These are phyloP conservation scores for Clistopyga incitator DNA, from an alignment of 2,888 invertebrate species.

Conservation along the genomic window DNA sequence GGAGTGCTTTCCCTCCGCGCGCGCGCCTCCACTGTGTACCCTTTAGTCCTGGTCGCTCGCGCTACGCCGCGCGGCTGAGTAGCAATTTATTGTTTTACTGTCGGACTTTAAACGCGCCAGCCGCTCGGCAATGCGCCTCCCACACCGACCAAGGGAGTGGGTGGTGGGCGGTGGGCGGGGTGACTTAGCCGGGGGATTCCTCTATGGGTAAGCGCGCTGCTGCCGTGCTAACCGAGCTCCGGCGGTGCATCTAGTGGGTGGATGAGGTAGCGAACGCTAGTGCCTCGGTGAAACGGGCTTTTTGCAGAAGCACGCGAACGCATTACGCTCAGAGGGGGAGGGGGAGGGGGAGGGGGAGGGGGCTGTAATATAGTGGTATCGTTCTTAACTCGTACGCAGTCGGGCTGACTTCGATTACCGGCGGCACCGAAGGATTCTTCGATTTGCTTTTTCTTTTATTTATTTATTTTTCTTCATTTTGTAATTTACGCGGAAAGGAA, in stretches of 20 bases:
- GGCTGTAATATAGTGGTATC: slow-evolving; percentile 42
- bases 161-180: slow-evolving; percentile 66
- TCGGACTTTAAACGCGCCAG: slow-evolving; percentile 71
- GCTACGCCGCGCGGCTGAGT: slow-evolving; percentile 68
- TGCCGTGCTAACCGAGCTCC: slow-evolving; percentile 11
- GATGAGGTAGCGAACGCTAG: slow-evolving; percentile 3
- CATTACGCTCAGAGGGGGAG: slow-evolving; percentile 69
- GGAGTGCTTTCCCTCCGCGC: slow-evolving; percentile 79
- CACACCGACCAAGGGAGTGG: slow-evolving; percentile 51
- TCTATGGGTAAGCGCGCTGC: slow-evolving; percentile 42
- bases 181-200: slow-evolving; percentile 54
- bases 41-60: slow-evolving; percentile 70
- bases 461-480: too few relatives aligned
- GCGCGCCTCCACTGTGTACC: slow-evolving; percentile 72
- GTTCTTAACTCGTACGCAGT: not conserved
- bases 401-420: not conserved
- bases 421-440: not conserved
- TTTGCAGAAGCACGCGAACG: slow-evolving; percentile 27
- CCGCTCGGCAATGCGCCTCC: slow-evolving; percentile 64
- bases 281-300: slow-evolving; percentile 36
- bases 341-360: slow-evolving; percentile 60
- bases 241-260: slow-evolving; percentile 34
- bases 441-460: not conserved
- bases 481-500: not conserved
- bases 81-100: slow-evolving; percentile 83